These are phyloP conservation scores for Formicarius rufipectus DNA, from an alignment of 2,113 vertebrate species.

Conservation along the genomic window DNA sequence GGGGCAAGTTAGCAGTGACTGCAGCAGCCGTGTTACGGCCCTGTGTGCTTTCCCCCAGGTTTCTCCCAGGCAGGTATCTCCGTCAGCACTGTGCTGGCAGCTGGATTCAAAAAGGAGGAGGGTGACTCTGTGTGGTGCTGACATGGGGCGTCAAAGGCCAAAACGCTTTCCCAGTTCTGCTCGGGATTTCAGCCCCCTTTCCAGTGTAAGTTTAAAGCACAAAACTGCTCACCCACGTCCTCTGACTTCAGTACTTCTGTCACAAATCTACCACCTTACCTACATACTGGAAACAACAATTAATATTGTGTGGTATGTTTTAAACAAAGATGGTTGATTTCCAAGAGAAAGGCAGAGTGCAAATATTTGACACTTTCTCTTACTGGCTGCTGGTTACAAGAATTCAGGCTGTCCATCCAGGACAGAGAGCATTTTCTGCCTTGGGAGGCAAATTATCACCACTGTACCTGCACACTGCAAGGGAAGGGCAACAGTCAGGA, in stretches of 20 bases:
- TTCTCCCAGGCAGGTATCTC: neutral
- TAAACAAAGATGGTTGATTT: neutral
- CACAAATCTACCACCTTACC: neutral
- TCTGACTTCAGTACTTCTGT: neutral
- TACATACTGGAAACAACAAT: neutral
- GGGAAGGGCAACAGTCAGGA: neutral
- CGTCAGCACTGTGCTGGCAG: neutral
- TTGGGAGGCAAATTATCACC: neutral
- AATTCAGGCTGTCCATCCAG: neutral
- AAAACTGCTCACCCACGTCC: neutral
- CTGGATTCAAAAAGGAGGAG: neutral
- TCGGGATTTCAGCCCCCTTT: neutral
- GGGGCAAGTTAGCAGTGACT: conserved; percentile 7
- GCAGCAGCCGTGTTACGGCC: neutral
- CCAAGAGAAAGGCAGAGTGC: neutral
- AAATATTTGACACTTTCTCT: neutral
- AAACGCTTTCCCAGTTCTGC: neutral
- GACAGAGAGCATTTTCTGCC: neutral
- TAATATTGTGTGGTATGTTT: neutral
- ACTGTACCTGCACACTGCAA: too few relatives aligned
- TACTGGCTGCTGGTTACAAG: neutral
- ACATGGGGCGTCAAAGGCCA: rapidly evolving
- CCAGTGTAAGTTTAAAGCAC: neutral
- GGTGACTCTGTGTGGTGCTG: neutral
- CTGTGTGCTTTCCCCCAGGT: rapidly evolving